Evolutionary conservation across 2,113 vertebrate genomes (phyloP).

Genomic region (Sinocyclocheilus rhinocerous): DNA sequence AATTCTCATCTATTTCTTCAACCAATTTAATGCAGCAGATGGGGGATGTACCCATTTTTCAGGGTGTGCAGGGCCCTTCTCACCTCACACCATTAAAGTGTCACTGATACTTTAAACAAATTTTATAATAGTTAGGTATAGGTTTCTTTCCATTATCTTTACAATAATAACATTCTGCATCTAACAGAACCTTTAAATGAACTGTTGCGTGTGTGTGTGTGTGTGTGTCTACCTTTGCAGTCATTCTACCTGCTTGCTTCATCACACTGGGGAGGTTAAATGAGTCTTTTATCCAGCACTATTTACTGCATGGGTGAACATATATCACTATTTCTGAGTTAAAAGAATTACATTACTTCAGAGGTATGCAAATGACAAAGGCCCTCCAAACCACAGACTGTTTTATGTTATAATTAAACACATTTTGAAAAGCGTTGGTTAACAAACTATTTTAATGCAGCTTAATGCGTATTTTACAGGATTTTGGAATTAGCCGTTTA

Average conservation of each 20-base stretch:
- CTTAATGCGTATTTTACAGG: background rate
- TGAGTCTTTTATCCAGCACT: background rate
- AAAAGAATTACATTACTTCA: slow-evolving; percentile 33
- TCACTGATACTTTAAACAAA: background rate
- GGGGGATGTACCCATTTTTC: background rate
- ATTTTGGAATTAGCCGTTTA: background rate
- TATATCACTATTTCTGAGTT: slow-evolving; percentile 13
- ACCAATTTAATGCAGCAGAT: too few relatives aligned
- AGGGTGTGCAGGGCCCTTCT: background rate
- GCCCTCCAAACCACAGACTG: background rate
- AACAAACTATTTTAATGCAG: background rate
- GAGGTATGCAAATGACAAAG: slow-evolving; percentile 39
- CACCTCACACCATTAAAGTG: background rate
- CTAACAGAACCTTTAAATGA: background rate
- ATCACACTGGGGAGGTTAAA: slow-evolving; percentile 5
- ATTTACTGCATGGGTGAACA: slow-evolving; percentile 43
- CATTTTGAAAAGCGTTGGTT: background rate
- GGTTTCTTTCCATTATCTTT: background rate
- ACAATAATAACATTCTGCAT: background rate
- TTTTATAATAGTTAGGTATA: background rate
- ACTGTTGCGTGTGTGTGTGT: too few relatives aligned
- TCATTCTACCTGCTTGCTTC: background rate
- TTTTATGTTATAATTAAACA: background rate
- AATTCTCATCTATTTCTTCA: too few relatives aligned
- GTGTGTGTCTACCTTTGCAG: too few relatives aligned